Conservation (phyloP, 2,888 invertebrate genomes). For the Drosophila tanythrix region DNA sequence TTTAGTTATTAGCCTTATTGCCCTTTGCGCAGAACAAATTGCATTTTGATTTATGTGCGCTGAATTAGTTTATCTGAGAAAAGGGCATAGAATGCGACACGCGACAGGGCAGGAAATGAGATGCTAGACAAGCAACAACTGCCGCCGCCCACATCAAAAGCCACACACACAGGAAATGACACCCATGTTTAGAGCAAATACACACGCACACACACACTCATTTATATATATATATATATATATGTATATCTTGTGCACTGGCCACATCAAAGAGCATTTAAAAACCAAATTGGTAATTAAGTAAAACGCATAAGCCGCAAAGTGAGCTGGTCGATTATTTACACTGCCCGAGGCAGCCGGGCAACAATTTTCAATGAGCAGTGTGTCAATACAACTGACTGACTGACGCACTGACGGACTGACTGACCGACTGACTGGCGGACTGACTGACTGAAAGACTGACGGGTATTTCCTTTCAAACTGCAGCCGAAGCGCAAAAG, state of each 20-base stretch:
- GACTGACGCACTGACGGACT: background rate
- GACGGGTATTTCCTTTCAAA: constrained; percentile 47
- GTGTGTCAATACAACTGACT: constrained; percentile 52
- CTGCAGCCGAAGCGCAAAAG: constrained; percentile 27
- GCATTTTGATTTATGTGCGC: constrained; percentile 80
- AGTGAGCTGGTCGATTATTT: constrained; percentile 70
- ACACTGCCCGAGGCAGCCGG: constrained; percentile 50
- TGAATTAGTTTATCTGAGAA: constrained; percentile 68
- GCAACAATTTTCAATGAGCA: constrained; percentile 39
- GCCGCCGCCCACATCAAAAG: constrained; percentile 59
- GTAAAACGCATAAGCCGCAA: constrained; percentile 79
- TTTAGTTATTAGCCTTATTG: constrained; percentile 80
- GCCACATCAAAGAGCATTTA: constrained; percentile 79
- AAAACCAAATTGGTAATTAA: constrained; percentile 78
- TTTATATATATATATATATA: background rate
- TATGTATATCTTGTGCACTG: constrained; percentile 11
- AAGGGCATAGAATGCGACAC: constrained; percentile 46
- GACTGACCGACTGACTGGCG: constrained; percentile 5
- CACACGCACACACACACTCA: constrained; percentile 14
- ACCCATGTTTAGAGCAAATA: constrained; percentile 31
- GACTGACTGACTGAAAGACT: constrained; percentile 7
- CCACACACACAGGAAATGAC: constrained; percentile 52
- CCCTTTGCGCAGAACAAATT: constrained; percentile 79
- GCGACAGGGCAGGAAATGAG: constrained; percentile 67
- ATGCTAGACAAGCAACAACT: constrained; percentile 42